These are phyloP conservation scores for Drosophila tsacasi DNA, from an alignment of 1,140 invertebrate species.

Conservation along the genomic window DNA sequence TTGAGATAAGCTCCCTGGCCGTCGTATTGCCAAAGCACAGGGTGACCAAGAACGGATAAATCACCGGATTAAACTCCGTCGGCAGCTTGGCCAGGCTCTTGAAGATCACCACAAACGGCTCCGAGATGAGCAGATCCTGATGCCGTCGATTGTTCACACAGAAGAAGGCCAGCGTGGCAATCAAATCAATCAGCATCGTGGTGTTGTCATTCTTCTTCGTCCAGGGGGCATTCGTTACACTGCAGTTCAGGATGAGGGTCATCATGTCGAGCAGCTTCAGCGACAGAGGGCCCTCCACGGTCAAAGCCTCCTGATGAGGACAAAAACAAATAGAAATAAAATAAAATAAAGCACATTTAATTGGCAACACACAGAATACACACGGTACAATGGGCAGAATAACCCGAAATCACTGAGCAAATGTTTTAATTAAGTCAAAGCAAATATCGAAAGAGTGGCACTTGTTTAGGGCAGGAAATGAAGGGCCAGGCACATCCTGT, in stretches of 20 bases:
- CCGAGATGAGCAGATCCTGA: constrained; percentile 83
- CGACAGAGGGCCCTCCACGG: constrained; percentile 92
- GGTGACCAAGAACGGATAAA: constrained; percentile 95
- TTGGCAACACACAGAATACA: constrained; percentile 62
- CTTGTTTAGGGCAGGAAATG: constrained; percentile 77
- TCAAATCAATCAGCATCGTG: constrained; percentile 86
- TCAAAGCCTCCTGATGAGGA: constrained; percentile 90
- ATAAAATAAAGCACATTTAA: constrained; percentile 49
- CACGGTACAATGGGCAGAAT: constrained; percentile 35
- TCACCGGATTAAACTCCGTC: constrained; percentile 88
- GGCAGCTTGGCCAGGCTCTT: constrained; percentile 79
- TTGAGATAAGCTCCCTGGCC: constrained; percentile 69
- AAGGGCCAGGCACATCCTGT: constrained; percentile 57
- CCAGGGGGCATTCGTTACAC: constrained; percentile 86
- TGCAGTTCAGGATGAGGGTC: constrained; percentile 93
- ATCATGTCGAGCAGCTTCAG: constrained; percentile 95
- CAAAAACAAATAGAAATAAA: constrained; percentile 37
- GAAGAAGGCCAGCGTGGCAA: constrained; percentile 86
- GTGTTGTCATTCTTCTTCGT: constrained; percentile 84
- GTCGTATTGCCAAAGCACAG: constrained; percentile 72
- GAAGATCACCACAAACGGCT: constrained; percentile 76
- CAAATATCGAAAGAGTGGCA: constrained; percentile 76
- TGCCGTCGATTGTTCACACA: constrained; percentile 86
- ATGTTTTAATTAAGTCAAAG: constrained; percentile 84
- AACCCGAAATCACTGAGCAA: constrained; percentile 70